A percentile compares a stretch with the other conserved stretches of the same genome.
These are phyloP conservation scores for Solenodon paradoxus DNA, from an alignment of 2,113 vertebrate genomes.

Conservation along the genomic window DNA sequence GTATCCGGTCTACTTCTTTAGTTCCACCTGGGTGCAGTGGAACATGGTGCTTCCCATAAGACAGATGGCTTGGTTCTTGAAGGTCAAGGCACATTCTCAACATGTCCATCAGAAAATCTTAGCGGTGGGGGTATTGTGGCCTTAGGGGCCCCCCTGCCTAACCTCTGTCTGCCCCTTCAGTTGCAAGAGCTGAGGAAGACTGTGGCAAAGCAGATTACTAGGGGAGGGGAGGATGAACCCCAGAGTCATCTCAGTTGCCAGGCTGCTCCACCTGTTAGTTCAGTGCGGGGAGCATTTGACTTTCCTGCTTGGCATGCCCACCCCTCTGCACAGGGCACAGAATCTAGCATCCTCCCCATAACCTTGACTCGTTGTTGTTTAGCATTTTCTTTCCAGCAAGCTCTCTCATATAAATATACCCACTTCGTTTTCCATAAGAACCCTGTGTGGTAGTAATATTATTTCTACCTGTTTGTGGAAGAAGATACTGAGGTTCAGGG, in stretches of 20 bases:
- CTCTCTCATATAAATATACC: background rate
- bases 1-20: background rate
- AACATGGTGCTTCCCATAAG: background rate
- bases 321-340: accelerated
- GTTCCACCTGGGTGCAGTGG: background rate
- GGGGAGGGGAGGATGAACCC: background rate
- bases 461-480: background rate
- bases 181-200: background rate
- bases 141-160: background rate
- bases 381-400: background rate
- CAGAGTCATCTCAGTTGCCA: background rate
- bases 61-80: background rate
- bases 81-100: background rate
- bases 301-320: background rate
- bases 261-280: no score
- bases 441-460: background rate
- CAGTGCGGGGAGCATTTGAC: no score
- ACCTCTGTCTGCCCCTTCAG: background rate
- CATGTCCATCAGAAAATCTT: background rate
- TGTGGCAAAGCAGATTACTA: background rate
- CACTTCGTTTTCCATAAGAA: background rate
- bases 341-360: background rate
- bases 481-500: background rate
- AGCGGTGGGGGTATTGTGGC: background rate
- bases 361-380: background rate